A percentile compares a stretch with the other conserved stretches of the same genome.
Conservation (phyloP, 2,113 vertebrate genomes). For the Anolis sagrei region DNA sequence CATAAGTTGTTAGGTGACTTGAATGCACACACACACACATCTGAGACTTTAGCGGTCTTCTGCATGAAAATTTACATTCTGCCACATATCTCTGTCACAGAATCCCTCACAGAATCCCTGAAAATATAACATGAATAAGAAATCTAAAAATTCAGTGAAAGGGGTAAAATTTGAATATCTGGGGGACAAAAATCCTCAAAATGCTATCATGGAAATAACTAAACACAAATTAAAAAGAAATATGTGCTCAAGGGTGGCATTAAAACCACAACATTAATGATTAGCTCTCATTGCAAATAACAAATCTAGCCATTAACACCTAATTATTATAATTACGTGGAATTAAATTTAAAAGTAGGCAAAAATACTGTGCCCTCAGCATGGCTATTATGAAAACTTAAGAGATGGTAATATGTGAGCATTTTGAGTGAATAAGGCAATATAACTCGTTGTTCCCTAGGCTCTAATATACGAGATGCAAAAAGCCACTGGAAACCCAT, state of each 20-base stretch:
- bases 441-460: slow-evolving; percentile 30
- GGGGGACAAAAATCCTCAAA: slow-evolving; percentile 2
- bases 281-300: slow-evolving; percentile 47
- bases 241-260: slow-evolving; percentile 27
- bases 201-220: slow-evolving; percentile 22
- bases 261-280: slow-evolving; percentile 48
- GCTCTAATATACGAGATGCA: slow-evolving; percentile 22
- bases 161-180: background rate
- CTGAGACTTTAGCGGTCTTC: background rate
- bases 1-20: too few relatives aligned
- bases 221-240: slow-evolving; percentile 36
- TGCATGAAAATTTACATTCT: background rate
- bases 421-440: slow-evolving; percentile 40
- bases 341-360: slow-evolving; percentile 54
- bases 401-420: slow-evolving; percentile 47
- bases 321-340: slow-evolving; percentile 52
- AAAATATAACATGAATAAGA: slow-evolving; percentile 40
- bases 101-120: slow-evolving; percentile 28
- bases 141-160: slow-evolving; percentile 3
- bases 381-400: slow-evolving; percentile 50
- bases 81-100: background rate
- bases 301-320: slow-evolving; percentile 55
- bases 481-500: slow-evolving; percentile 23
- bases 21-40: too few relatives aligned
- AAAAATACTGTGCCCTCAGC: slow-evolving; percentile 49